Percentiles rank a stretch among this genome's conserved stretches.
Evolutionary conservation across 2,888 invertebrate genomes (phyloP).

Genomic region (Luffia ferchaultella): DNA sequence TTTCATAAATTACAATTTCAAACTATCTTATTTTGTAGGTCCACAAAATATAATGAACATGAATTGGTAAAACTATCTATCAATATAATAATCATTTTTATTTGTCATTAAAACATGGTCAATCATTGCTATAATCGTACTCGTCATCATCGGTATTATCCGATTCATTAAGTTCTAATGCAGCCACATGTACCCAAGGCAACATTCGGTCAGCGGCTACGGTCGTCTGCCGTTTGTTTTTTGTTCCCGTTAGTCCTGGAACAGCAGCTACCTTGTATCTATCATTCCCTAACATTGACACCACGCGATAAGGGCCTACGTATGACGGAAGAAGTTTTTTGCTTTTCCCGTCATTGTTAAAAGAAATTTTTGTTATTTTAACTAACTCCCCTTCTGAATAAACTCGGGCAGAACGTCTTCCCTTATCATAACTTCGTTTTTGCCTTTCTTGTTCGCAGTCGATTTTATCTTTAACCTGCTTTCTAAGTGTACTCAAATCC

Average conservation of each 20-base stretch:
- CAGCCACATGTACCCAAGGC: conserved; percentile 10
- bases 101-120: conserved; percentile 4
- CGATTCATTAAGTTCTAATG: conserved; percentile 4
- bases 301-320: conserved; percentile 8
- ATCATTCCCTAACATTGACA: conserved; percentile 6
- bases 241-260: conserved; percentile 6
- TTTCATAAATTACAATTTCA: too few species aligned
- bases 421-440: conserved; percentile 4
- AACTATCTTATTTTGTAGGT: too few species aligned
- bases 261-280: conserved; percentile 6
- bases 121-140: too few species aligned
- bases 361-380: conserved; percentile 8
- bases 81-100: too few species aligned
- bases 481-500: background rate
- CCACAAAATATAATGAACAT: too few species aligned
- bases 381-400: conserved; percentile 7
- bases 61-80: too few species aligned
- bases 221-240: conserved; percentile 7
- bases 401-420: conserved; percentile 3
- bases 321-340: conserved; percentile 9
- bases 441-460: conserved; percentile 5
- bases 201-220: conserved; percentile 9
- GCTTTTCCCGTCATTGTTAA: conserved; percentile 8
- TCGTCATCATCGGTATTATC: background rate
- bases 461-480: conserved; percentile 4